Percentiles rank a stretch among this genome's conserved stretches.
These are phyloP conservation scores for Argyresthia goedartella DNA, from an alignment of 2,888 invertebrate species.

Conservation along the genomic window DNA sequence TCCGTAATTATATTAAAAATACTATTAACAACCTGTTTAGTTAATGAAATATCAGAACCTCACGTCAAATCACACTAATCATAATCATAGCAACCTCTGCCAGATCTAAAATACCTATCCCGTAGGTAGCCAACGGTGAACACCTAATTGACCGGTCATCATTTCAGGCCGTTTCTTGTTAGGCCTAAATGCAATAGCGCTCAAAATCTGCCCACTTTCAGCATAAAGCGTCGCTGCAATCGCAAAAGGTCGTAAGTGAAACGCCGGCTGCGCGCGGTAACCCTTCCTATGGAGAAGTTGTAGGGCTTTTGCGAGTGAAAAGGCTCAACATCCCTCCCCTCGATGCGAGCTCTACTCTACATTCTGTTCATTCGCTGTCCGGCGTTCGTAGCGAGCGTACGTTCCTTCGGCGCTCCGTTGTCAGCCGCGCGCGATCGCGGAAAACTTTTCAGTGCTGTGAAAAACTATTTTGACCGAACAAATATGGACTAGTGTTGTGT, in stretches of 20 bases:
- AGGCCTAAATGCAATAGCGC: conserved; percentile 62
- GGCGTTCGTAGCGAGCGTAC: conserved; percentile 36
- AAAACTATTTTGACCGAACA: conserved; percentile 11
- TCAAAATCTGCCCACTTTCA: conserved; percentile 67
- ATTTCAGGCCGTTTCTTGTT: conserved; percentile 49
- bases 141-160: conserved; percentile 16
- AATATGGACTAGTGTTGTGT: conserved; percentile 55
- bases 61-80: too few relatives aligned
- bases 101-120: too few relatives aligned
- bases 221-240: conserved; percentile 42
- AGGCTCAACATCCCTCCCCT: conserved; percentile 50
- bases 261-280: conserved; percentile 38
- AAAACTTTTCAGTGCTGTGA: conserved; percentile 59
- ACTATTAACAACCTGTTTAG: too few relatives aligned
- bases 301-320: conserved; percentile 28
- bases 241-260: conserved; percentile 32
- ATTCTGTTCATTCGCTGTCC: conserved; percentile 50
- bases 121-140: not conserved
- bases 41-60: too few relatives aligned
- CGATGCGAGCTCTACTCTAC: conserved; percentile 15
- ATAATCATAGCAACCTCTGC: too few relatives aligned
- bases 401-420: conserved; percentile 20
- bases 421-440: conserved; percentile 31
- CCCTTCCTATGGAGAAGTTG: conserved; percentile 48
- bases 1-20: too few relatives aligned